These are phyloP conservation scores for human (Homo sapiens) DNA, from an alignment of 2,113 vertebrate species.

Conservation along the genomic window GRCh38 chr18:42082001-42082500, in stretches of 20 bases:
- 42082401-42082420: neutral
- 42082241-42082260: conserved; percentile 3
- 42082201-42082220: neutral
- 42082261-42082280: neutral
- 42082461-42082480: neutral
- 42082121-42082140: neutral
- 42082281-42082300: neutral
- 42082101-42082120: neutral
- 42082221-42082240: conserved; percentile 36
- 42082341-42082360: neutral
- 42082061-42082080: neutral
- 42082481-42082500: neutral
- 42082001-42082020: neutral
- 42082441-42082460: neutral
- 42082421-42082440: neutral
- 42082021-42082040: neutral
- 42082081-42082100: neutral
- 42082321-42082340: neutral
- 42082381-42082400: neutral
- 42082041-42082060: neutral
- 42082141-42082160: neutral
- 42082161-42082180: neutral
- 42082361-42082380: neutral
- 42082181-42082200: neutral
- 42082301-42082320: conserved; percentile 3